Evolutionary conservation across 2,113 vertebrate species (phyloP), one percentile per base, ranked within the genome.

Genomic region (Oplegnathus fasciatus): DNA sequence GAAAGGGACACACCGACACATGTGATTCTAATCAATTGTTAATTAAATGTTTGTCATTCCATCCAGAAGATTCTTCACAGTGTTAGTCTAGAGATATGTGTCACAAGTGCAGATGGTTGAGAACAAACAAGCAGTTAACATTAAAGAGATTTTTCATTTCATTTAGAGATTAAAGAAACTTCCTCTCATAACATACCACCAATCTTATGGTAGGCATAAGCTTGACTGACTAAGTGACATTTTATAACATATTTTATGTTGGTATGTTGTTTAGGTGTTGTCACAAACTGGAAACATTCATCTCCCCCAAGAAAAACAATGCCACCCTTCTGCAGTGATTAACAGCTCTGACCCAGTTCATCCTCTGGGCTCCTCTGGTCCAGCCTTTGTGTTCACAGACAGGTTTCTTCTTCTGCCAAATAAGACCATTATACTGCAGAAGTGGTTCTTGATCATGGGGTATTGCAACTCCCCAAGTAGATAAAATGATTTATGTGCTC

Each of bases 241-340:
- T 32, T 50, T 50, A 32, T n/a, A n/a, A n/a, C n/a, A n/a, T n/a
- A n/a, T n/a, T n/a, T n/a, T n/a, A n/a, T n/a, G n/a, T n/a, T n/a
- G n/a, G n/a, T n/a, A n/a, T n/a, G n/a, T n/a, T n/a, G n/a, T n/a
- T n/a, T n/a, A n/a, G n/a, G n/a, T n/a, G 42, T 10, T 52, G 67
- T 52, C 24, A 42, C 30, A 17, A 52, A 15, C 24, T 30, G 9
- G 15, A 32, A 65, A 64, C 18, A 64, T 79, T 50, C 2, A 34
- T 79, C 67, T 60, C 57, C 61, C 30, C 30, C 15, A 70, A 40
- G 55, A 61, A 60, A 48, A 60, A 79, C 58, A 70, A 46, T 64
- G n/a, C 46, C n/a, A 13, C 32, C 52, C 62, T 24, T n/a, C 52
- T 67, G 28, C 15, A 3, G 22, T 37, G 26, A 73, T 67, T 42